A percentile compares a stretch with the other conserved stretches of the same genome.
These are phyloP conservation scores for Puffinus mauretanicus DNA, from an alignment of 2,113 vertebrate genomes.

Conservation along the genomic window DNA sequence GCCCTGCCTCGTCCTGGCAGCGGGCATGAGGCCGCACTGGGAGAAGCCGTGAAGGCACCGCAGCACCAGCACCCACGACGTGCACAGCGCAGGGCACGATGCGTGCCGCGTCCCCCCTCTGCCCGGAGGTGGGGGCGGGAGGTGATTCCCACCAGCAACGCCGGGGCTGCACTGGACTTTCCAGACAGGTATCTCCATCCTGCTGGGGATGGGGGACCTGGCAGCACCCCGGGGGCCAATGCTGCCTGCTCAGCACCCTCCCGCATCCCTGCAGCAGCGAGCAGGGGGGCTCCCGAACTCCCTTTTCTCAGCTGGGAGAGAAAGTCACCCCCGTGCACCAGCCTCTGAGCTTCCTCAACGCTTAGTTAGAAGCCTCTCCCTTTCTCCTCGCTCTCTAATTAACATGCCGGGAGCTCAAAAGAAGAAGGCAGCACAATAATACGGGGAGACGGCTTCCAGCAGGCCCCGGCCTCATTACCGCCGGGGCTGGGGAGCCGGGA, in stretches of 20 bases:
- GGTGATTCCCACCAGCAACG: rapidly evolving
- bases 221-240: neutral
- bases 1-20: neutral
- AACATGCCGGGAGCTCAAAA: constrained; percentile 79
- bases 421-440: constrained; percentile 76
- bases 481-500: constrained; percentile 59
- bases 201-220: neutral
- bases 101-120: rapidly evolving
- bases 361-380: constrained; percentile 86
- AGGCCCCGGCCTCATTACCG: constrained; percentile 76
- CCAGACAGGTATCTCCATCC: neutral
- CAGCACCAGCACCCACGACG: rapidly evolving
- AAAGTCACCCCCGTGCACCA: constrained; percentile 81
- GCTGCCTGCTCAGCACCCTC: neutral
- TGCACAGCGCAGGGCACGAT: neutral
- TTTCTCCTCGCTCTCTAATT: constrained; percentile 83
- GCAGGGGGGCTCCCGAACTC: constrained; percentile 58
- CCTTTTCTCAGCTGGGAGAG: constrained; percentile 75
- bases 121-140: neutral
- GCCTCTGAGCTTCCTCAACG: constrained; percentile 65
- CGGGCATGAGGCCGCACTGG: rapidly evolving
- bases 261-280: rapidly evolving
- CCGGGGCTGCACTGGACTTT: neutral
- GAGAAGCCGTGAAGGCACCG: rapidly evolving
- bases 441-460: constrained; percentile 70